Conservation (phyloP, 2,797 vertebrate species). For the Gila robusta region DNA sequence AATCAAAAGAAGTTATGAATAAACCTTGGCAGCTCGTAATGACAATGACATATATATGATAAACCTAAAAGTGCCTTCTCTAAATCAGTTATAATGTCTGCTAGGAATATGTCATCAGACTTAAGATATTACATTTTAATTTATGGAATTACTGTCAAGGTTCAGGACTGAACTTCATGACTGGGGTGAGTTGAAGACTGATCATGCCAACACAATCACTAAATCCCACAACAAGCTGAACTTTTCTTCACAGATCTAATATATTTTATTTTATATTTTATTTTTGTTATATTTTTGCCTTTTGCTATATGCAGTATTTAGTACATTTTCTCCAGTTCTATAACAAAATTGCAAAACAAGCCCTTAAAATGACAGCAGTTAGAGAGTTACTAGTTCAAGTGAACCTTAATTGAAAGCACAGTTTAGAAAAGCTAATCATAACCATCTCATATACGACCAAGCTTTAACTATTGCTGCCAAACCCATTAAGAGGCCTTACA, state of each 20-base stretch:
- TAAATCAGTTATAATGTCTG: background rate
- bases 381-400: background rate
- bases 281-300: background rate
- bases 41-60: background rate
- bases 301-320: background rate
- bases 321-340: background rate
- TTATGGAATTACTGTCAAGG: background rate
- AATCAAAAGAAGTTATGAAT: slow-evolving; percentile 9
- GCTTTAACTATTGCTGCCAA: slow-evolving; percentile 33
- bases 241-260: background rate
- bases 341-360: background rate
- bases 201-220: background rate
- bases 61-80: background rate
- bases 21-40: background rate
- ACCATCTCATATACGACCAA: slow-evolving; percentile 22
- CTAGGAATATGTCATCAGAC: background rate
- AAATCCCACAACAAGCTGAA: background rate
- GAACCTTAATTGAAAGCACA: slow-evolving; percentile 15
- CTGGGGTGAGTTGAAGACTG: background rate
- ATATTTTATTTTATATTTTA: background rate
- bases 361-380: slow-evolving; percentile 2
- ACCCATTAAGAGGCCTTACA: slow-evolving; percentile 34
- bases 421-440: slow-evolving; percentile 30
- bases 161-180: slow-evolving; percentile 6
- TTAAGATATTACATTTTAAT: background rate